Evolutionary conservation across 2,888 invertebrate species (phyloP).

Genomic region (Sclerodermus sp.): DNA sequence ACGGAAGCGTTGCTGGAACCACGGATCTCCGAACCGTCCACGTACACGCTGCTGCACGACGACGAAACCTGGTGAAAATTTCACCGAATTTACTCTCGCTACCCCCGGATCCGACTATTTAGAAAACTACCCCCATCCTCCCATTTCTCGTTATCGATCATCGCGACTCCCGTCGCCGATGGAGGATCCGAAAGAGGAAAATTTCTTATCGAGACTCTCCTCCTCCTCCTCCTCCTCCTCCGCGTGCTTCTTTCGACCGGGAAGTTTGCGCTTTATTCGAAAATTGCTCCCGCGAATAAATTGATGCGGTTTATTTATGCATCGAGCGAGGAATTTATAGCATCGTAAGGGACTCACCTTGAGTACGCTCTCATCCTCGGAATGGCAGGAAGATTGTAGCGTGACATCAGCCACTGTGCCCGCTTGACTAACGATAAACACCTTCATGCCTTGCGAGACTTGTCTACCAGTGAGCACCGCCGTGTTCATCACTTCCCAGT

Average conservation of each 20-base stretch:
- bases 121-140: too few relatives aligned
- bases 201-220: too few relatives aligned
- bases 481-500: slow-evolving; percentile 93
- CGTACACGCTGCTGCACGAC: slow-evolving; percentile 93
- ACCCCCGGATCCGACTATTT: not conserved
- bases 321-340: too few relatives aligned
- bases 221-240: too few relatives aligned
- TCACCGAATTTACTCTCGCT: not conserved
- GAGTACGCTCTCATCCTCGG: slow-evolving; percentile 92
- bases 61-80: slow-evolving; percentile 76
- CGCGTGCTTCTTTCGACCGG: too few relatives aligned
- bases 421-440: slow-evolving; percentile 91
- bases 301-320: too few relatives aligned
- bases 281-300: too few relatives aligned
- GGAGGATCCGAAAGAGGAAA: too few relatives aligned
- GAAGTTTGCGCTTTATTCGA: too few relatives aligned
- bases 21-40: slow-evolving; percentile 92
- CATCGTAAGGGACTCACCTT: slow-evolving; percentile 67
- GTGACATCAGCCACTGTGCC: slow-evolving; percentile 95
- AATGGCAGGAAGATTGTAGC: slow-evolving; percentile 90
- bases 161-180: too few relatives aligned
- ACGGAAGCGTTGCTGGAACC: slow-evolving; percentile 95
- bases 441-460: slow-evolving; percentile 93
- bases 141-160: too few relatives aligned
- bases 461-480: slow-evolving; percentile 92